These are phyloP conservation scores for Zaprionus davidi DNA, from an alignment of 1,140 invertebrate species.

Conservation along the genomic window DNA sequence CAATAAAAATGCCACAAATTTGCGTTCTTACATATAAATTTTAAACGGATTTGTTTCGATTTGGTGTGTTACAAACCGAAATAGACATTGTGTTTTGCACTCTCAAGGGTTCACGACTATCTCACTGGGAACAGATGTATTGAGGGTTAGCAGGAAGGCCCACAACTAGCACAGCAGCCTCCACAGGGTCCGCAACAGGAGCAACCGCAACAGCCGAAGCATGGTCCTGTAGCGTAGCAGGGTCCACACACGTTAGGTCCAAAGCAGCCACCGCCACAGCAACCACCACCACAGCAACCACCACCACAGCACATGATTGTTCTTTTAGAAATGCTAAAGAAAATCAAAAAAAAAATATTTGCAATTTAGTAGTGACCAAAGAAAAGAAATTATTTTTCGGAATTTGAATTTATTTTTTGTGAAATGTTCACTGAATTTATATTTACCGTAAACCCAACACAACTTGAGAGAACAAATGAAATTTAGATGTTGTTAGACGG, in stretches of 20 bases:
- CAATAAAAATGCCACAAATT: not conserved
- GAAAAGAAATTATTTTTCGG: not conserved
- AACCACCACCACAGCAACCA: conserved; percentile 24
- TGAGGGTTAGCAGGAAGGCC: conserved; percentile 27
- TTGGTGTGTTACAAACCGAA: not conserved
- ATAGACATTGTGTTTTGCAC: not conserved
- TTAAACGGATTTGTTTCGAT: not conserved
- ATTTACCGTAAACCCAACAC: conserved; percentile 27
- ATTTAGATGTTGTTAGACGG: conserved; percentile 33
- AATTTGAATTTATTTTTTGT: not conserved
- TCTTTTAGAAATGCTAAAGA: conserved; percentile 1
- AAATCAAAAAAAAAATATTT: not conserved
- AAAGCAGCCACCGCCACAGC: conserved; percentile 32
- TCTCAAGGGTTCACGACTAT: not conserved
- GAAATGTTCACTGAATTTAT: not conserved
- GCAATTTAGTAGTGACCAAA: not conserved
- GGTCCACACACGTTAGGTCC: conserved; percentile 44
- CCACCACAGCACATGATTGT: conserved; percentile 42
- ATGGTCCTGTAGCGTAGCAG: conserved; percentile 38
- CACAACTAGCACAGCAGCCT: conserved; percentile 40
- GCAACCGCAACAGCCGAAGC: conserved; percentile 39
- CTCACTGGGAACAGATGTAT: not conserved
- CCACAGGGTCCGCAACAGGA: conserved; percentile 30
- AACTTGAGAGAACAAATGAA: conserved; percentile 42
- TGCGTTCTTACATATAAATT: conserved; percentile 12